Evolutionary conservation across 2,797 vertebrate genomes (phyloP).

Genomic region (Zenarchopterus dispar): DNA sequence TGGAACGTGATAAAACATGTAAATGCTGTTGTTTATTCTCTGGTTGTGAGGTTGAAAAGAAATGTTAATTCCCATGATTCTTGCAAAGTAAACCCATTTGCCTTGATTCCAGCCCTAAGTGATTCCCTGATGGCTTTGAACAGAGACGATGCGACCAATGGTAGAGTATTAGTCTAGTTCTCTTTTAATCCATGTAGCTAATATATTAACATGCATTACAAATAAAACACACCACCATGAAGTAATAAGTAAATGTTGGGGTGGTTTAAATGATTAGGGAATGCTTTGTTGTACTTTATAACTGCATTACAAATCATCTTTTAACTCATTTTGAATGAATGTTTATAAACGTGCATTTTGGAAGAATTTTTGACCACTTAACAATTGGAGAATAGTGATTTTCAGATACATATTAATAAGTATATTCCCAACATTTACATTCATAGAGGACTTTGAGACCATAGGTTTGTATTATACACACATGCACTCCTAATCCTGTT

Average conservation of each 20-base stretch:
- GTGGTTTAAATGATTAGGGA: background rate
- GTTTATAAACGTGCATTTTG: constrained; percentile 6
- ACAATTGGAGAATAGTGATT: background rate
- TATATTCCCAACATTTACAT: constrained; percentile 60
- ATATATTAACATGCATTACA: constrained; percentile 55
- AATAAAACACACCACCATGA: constrained; percentile 33
- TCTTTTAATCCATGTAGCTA: constrained; percentile 48
- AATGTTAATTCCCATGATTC: too few relatives aligned
- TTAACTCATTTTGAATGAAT: background rate
- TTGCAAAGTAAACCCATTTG: too few relatives aligned
- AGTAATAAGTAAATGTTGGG: constrained; percentile 58
- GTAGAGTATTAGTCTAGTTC: constrained; percentile 83
- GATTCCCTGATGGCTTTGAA: constrained; percentile 78
- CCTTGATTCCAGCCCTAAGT: too few relatives aligned
- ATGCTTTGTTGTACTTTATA: background rate
- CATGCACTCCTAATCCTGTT: constrained; percentile 29
- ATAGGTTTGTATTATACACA: constrained; percentile 13
- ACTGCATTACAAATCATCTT: background rate
- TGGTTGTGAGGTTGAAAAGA: too few relatives aligned
- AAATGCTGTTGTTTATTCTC: too few relatives aligned
- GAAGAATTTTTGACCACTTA: background rate
- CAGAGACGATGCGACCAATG: constrained; percentile 82
- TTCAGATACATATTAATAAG: too few relatives aligned
- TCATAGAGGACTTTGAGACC: constrained; percentile 6
- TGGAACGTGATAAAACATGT: too few relatives aligned